Evolutionary conservation across 2,888 invertebrate genomes (phyloP), one percentile per base, ranked within the genome.

Genomic region (Diachrysia chrysitis): DNA sequence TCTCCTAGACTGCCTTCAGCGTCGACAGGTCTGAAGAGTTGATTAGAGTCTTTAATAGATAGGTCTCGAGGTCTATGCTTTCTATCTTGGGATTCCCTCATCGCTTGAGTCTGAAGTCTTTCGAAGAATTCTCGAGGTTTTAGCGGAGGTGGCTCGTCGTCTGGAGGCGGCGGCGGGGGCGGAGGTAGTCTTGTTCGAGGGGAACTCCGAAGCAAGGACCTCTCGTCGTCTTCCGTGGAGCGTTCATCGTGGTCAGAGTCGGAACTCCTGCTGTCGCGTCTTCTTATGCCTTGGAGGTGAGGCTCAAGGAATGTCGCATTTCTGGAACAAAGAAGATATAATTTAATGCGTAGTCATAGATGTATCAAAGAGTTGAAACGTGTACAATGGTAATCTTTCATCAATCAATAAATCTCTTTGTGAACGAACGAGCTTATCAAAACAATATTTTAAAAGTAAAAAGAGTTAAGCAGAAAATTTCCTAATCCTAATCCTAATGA

Each of bases 221-320:
- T 87, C 84, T 95, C 95, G 82, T 95, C 94, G 82, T 95, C 95
- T 76, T 95, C 95, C 17, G 95, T 95, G 25, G 94, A 93, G 19
- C 95, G 90, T 83, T 95, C 95, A 89, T 94, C 95, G 84, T 93
- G 94, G 70, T 95, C 95, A 6, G 95, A 95, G 82, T 95, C 95
- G 7, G 93, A 95, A 88, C 94, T 92, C 76, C 93, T 83, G 87
- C 96, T 91, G 90, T 95, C 87, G 73, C 95, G 87, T 79, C 96
- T 89, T 69, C 95, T 92, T 86, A 97, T 92, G 57, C 96, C 96
- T 86, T 97, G 97, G 77, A 97, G 95, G 88, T 97, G 97, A 46
- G 97, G 97, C 89, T 97, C 97, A 85, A 97, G 95, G 90, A 97
- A 97, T 76, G 96, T 96, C 88, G 97, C 97, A 94, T 97, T 97